Evolutionary conservation across 2,113 vertebrate species (phyloP).

Genomic region (Piprites chloris): DNA sequence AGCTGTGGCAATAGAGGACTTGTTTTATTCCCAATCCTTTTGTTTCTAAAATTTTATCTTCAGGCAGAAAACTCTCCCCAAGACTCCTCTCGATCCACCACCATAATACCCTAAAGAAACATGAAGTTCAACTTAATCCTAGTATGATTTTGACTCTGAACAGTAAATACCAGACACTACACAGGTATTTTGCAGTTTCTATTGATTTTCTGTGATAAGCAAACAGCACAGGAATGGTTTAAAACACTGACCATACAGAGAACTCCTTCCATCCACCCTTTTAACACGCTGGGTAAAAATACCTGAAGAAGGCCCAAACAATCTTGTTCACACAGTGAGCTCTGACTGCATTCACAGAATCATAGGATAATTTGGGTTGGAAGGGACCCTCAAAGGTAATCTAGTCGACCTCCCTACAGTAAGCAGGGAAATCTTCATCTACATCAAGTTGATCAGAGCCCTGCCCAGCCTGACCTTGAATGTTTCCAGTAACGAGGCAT

Average conservation of each 20-base stretch:
- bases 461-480: background rate
- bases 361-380: background rate
- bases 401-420: background rate
- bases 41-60: background rate
- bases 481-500: background rate
- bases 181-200: background rate
- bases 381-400: background rate
- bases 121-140: background rate
- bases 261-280: background rate
- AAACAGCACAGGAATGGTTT: background rate
- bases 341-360: background rate
- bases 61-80: background rate
- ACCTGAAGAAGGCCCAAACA: background rate
- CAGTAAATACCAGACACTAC: background rate
- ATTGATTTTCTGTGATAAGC: background rate
- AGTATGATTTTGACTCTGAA: background rate
- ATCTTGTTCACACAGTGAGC: background rate
- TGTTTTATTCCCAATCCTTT: background rate
- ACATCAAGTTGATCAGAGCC: background rate
- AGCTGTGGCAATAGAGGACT: background rate
- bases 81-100: background rate
- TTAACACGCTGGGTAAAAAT: background rate
- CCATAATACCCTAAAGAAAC: background rate
- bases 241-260: background rate
- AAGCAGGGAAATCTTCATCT: background rate